Evolutionary conservation across 2,113 vertebrate species (phyloP).

Genomic region (Synodontis membranacea): DNA sequence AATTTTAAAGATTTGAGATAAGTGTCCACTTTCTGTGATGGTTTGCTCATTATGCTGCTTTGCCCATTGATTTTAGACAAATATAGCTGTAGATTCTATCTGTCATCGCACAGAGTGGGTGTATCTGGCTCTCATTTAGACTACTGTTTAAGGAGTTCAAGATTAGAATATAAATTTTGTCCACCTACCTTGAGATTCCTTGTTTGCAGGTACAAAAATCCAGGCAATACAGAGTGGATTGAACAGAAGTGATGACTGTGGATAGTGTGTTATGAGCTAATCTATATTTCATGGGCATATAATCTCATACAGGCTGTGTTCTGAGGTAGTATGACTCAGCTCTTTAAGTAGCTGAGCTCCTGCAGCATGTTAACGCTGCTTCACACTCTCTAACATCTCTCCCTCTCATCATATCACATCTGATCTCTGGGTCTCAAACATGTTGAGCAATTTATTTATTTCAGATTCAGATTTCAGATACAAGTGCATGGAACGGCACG

Average conservation of each 20-base stretch:
- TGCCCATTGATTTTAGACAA: background rate
- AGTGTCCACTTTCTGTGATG: background rate
- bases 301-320: background rate
- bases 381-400: background rate
- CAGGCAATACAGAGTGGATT: background rate
- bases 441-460: background rate
- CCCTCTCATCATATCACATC: background rate
- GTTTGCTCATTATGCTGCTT: background rate
- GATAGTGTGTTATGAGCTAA: too few relatives aligned
- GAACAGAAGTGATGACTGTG: background rate
- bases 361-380: background rate
- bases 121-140: background rate
- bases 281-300: background rate
- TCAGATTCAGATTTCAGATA: background rate
- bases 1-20: slow-evolving; percentile 9
- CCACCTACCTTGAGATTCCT: background rate
- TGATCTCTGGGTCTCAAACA: background rate
- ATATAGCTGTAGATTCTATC: background rate
- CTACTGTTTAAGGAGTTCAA: background rate
- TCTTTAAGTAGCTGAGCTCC: background rate
- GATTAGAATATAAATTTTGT: background rate
- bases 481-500: background rate
- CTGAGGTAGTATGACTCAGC: slow-evolving; percentile 11
- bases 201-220: too few relatives aligned
- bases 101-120: background rate